phyloP scores from a whole-genome alignment of 2,113 vertebrate species.

The Thomomys bottae region DNA sequence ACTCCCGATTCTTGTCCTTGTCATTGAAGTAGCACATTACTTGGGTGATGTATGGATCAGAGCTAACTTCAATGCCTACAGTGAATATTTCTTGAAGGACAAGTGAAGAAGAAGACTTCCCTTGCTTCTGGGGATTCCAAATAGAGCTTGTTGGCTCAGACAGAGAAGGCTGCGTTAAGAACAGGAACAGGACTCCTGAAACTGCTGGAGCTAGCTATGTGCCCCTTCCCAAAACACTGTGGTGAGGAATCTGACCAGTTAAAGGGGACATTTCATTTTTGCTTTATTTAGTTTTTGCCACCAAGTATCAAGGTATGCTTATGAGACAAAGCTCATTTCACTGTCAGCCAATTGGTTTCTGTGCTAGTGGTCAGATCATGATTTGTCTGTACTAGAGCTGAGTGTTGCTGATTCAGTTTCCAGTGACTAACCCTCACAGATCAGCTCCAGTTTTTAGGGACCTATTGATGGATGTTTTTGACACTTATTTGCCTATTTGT shows the following conservation, averaged over 20 bases:
- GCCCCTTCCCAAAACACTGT: rapidly evolving
- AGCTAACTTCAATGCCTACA: rapidly evolving
- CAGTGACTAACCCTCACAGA: rapidly evolving
- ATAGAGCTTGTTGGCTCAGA: rapidly evolving
- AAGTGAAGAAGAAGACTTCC: neutral
- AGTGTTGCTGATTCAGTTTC: neutral
- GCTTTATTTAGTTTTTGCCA: neutral
- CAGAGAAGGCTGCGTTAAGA: rapidly evolving
- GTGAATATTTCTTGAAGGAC: neutral
- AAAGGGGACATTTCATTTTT: neutral
- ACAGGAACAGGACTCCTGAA: rapidly evolving
- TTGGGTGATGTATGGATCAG: neutral
- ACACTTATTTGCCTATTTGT: neutral
- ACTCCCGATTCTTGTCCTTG: neutral
- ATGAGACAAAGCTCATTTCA: too few species aligned
- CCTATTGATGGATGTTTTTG: neutral
- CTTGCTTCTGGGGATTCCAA: neutral
- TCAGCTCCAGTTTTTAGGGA: neutral
- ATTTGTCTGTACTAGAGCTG: rapidly evolving
- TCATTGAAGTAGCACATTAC: neutral
- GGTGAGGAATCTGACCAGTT: rapidly evolving
- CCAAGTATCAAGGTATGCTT: neutral
- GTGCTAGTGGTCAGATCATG: too few species aligned
- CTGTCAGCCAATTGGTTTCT: too few species aligned
- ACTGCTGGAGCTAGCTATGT: rapidly evolving